Evolutionary conservation across 2,797 vertebrate species (phyloP), one percentile per base, ranked within the genome.

Genomic region (Poeciliopsis turneri): DNA sequence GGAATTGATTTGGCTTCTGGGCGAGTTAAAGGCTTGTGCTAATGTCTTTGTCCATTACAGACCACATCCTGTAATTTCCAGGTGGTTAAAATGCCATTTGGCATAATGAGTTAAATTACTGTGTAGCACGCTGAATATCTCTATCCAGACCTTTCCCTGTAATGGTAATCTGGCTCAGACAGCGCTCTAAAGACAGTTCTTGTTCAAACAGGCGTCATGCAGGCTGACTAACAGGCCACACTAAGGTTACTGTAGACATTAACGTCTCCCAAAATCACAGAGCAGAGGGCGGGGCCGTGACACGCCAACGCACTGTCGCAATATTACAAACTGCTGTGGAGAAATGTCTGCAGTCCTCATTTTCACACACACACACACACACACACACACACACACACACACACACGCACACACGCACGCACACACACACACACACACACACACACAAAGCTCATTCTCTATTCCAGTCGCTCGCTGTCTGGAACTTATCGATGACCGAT

Each of bases 401-500:
- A 30, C 30, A 30, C 30, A 30, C 71, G 8, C 76, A 25, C 43
- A 1, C 70, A 78, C 73, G 43, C 28, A 47, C 70, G 68, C 71
- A 74, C 59, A 74, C 59, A n/a, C 71, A 15, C 76, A 25, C 43
- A 1, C 46, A 79, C 73, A 47, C 28, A 43, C 73, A 53, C 28
- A 47, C 61, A 72, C 57, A 28, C 59, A 70, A 70, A 61, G 23
- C 87, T 92, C 82, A 88, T 93, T 92, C 82, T 86, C 83, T 86
- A 93, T 92, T 92, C 92, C 88, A 78, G 82, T 57, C 79, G 88
- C 84, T 77, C 45, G 80, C 90, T 64, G 91, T 89, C 92, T 90
- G 89, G 84, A 93, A 90, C 85, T 84, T 93, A 94, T 93, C 93
- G 86, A 93, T 94, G 90, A 70, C 80, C 79, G 30, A 87, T 94